phyloP scores from a whole-genome alignment of 2,888 invertebrate species.

The Nomada lathburiana region DNA sequence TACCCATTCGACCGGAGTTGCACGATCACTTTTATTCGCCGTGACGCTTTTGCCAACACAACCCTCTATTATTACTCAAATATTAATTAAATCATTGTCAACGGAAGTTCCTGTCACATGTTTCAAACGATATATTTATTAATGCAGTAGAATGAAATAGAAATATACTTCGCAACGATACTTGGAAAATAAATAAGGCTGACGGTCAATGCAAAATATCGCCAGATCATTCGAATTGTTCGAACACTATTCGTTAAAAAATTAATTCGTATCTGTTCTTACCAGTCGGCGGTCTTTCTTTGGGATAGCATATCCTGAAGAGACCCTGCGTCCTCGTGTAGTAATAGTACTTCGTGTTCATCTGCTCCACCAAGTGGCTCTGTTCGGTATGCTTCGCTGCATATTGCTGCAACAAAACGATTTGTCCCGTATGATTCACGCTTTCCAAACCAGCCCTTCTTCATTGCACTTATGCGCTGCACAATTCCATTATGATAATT shows the following conservation, averaged over 20 bases:
- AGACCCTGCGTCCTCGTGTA: conserved; percentile 97
- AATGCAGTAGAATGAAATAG: no score
- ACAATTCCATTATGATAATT: conserved; percentile 12
- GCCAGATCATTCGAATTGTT: background rate
- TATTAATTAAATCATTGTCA: no score
- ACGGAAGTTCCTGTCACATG: no score
- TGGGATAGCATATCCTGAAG: conserved; percentile 97
- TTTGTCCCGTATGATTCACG: conserved; percentile 44
- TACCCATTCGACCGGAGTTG: no score
- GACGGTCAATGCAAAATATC: background rate
- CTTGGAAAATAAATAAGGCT: no score
- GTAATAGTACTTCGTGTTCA: conserved; percentile 94
- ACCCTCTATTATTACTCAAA: no score
- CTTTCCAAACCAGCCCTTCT: conserved; percentile 10
- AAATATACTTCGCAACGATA: no score
- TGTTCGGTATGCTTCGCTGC: conserved; percentile 90
- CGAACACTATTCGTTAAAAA: background rate
- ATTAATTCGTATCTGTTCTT: conserved; percentile 74
- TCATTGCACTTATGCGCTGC: background rate
- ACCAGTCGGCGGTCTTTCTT: conserved; percentile 94
- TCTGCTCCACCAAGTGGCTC: conserved; percentile 89
- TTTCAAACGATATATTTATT: no score
- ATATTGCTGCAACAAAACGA: conserved; percentile 87
- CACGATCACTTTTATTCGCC: no score
- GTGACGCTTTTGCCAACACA: no score